A percentile compares a stretch with the other conserved stretches of the same genome.
Evolutionary conservation across 2,113 vertebrate species (phyloP).

Genomic region (Calyptomena viridis): DNA sequence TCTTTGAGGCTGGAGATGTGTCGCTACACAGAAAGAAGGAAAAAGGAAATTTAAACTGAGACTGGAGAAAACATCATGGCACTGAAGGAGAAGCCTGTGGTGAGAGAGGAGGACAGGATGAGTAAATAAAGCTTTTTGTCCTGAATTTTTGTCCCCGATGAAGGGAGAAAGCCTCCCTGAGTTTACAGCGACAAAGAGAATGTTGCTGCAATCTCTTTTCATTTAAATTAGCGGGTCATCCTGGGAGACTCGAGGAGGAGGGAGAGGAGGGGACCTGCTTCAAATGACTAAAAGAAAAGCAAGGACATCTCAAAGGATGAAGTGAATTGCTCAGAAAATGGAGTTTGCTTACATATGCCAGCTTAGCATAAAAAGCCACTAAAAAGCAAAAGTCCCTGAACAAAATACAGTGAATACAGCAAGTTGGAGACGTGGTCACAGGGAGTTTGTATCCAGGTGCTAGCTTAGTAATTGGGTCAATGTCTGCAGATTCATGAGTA

Average conservation of each 20-base stretch:
- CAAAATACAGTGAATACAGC: constrained; percentile 39
- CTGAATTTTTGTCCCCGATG: background rate
- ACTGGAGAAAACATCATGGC: background rate
- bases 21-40: background rate
- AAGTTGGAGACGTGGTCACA: constrained; percentile 5
- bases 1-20: background rate
- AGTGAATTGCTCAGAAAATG: constrained; percentile 35
- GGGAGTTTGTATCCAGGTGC: constrained; percentile 58
- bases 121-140: constrained; percentile 39
- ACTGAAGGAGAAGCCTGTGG: background rate
- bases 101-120: background rate
- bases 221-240: constrained; percentile 65
- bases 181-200: constrained; percentile 30
- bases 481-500: constrained; percentile 58
- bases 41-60: background rate
- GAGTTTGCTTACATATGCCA: constrained; percentile 36
- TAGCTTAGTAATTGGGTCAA: constrained; percentile 64
- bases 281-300: constrained; percentile 51
- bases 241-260: background rate
- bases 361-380: constrained; percentile 45
- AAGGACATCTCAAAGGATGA: constrained; percentile 56
- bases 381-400: background rate
- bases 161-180: constrained; percentile 4
- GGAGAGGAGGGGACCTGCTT: constrained; percentile 32
- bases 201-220: constrained; percentile 35